These are phyloP conservation scores for Loripinus fragilis DNA, from an alignment of 2,888 invertebrate genomes.

Conservation along the genomic window DNA sequence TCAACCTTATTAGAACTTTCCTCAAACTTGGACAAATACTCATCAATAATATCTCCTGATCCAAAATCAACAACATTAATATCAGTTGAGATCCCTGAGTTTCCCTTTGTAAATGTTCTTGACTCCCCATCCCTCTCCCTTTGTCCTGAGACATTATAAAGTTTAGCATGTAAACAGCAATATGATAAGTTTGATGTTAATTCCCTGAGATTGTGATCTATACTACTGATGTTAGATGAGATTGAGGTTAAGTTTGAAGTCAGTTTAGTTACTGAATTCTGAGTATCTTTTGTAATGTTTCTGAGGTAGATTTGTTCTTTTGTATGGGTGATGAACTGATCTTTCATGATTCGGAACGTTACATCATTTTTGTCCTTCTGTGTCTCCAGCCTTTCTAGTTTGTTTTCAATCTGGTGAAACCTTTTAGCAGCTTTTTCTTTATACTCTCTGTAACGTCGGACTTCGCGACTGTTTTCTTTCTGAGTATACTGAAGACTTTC, in stretches of 20 bases:
- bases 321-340: slow-evolving; percentile 1
- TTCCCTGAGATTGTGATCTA: slow-evolving; percentile 7
- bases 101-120: not conserved
- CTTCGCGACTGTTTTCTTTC: slow-evolving; percentile 53
- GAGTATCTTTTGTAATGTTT: not conserved
- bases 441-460: slow-evolving; percentile 49
- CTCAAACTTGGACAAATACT: slow-evolving; percentile 41
- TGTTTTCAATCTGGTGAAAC: slow-evolving; percentile 59
- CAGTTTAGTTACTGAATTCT: not conserved
- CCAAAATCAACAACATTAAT: slow-evolving; percentile 60
- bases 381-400: slow-evolving; percentile 42
- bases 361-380: slow-evolving; percentile 18
- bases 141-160: not conserved
- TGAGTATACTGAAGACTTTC: slow-evolving; percentile 54
- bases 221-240: slow-evolving; percentile 20
- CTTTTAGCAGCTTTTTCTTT: slow-evolving; percentile 63
- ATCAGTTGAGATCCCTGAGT: slow-evolving; percentile 16
- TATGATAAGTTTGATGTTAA: not conserved
- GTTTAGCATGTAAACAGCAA: not conserved
- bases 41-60: slow-evolving; percentile 50
- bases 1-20: slow-evolving; percentile 44
- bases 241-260: not conserved
- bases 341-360: slow-evolving; percentile 10
- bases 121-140: not conserved
- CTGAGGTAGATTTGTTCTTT: slow-evolving; percentile 16